Evolutionary conservation across 2,113 vertebrate genomes (phyloP).

Genomic region (Siniperca chuatsi): DNA sequence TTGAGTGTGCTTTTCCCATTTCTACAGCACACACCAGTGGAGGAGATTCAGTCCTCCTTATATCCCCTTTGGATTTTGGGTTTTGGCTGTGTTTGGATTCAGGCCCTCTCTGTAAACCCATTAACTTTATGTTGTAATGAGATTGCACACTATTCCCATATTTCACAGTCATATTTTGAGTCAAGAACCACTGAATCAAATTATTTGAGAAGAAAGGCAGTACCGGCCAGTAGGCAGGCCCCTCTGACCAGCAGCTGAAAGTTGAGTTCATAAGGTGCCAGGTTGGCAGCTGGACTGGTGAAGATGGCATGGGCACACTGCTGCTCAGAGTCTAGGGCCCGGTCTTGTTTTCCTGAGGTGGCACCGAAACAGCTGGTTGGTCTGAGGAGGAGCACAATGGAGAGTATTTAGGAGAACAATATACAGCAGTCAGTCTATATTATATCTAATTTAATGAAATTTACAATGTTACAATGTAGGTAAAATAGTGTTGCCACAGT

Average conservation of each 20-base stretch:
- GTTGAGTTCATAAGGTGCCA: slow-evolving; percentile 91
- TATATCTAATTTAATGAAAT: not conserved
- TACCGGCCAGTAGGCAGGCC: slow-evolving; percentile 96
- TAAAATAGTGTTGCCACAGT: not conserved
- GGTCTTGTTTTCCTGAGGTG: slow-evolving; percentile 81
- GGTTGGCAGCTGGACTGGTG: slow-evolving; percentile 87
- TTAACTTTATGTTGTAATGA: not conserved
- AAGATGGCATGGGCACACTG: slow-evolving; percentile 86
- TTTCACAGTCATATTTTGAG: slow-evolving; percentile 13
- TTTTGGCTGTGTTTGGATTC: not conserved
- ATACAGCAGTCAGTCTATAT: not conserved
- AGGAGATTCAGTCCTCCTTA: not conserved
- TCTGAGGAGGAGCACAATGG: slow-evolving; percentile 75
- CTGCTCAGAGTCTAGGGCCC: slow-evolving; percentile 48
- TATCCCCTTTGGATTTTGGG: not conserved
- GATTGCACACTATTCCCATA: not conserved
- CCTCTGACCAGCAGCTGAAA: slow-evolving; percentile 97
- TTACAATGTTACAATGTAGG: too few species aligned
- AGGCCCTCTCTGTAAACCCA: slow-evolving; percentile 8
- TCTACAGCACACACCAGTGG: not conserved
- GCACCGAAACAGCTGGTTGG: slow-evolving; percentile 93
- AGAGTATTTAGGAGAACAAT: not conserved
- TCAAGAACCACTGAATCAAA: slow-evolving; percentile 17
- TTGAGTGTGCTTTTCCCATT: not conserved
- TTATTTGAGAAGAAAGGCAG: not conserved